These are phyloP conservation scores for Mantis religiosa DNA, from an alignment of 2,888 invertebrate species.

Conservation along the genomic window DNA sequence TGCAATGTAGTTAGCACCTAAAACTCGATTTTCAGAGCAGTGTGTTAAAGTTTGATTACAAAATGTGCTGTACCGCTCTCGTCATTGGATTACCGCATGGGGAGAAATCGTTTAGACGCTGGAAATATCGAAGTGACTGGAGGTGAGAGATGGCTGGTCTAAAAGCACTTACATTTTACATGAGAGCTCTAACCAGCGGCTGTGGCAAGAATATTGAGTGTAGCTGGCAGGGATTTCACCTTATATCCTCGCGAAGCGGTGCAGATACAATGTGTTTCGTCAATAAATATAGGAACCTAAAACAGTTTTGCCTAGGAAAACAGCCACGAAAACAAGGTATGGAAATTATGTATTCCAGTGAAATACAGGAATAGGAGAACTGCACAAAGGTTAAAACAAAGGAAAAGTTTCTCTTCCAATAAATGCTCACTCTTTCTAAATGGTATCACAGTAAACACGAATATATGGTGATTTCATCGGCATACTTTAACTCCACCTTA, in stretches of 20 bases:
- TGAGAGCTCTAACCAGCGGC: background rate
- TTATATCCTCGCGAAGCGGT: background rate
- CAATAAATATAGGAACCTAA: background rate
- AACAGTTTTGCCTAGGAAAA: background rate
- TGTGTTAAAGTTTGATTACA: background rate
- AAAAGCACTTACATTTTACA: background rate
- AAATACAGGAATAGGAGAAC: too few relatives aligned
- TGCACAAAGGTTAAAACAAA: too few relatives aligned
- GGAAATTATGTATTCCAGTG: too few relatives aligned
- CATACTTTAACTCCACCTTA: too few relatives aligned
- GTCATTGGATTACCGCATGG: background rate
- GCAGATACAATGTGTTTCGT: background rate
- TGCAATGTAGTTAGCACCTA: background rate
- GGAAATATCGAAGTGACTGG: background rate
- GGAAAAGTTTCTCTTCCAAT: too few relatives aligned
- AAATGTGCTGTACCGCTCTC: background rate
- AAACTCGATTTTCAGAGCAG: background rate
- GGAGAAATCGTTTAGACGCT: background rate
- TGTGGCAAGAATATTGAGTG: background rate
- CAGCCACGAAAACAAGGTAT: too few relatives aligned
- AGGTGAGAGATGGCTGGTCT: background rate
- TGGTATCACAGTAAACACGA: too few relatives aligned
- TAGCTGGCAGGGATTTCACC: background rate
- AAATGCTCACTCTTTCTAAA: too few relatives aligned
- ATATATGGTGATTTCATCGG: too few relatives aligned